Percentiles rank a stretch among this genome's conserved stretches.
Conservation (phyloP, 2,797 vertebrate genomes). For the Trematomus bernacchii region DNA sequence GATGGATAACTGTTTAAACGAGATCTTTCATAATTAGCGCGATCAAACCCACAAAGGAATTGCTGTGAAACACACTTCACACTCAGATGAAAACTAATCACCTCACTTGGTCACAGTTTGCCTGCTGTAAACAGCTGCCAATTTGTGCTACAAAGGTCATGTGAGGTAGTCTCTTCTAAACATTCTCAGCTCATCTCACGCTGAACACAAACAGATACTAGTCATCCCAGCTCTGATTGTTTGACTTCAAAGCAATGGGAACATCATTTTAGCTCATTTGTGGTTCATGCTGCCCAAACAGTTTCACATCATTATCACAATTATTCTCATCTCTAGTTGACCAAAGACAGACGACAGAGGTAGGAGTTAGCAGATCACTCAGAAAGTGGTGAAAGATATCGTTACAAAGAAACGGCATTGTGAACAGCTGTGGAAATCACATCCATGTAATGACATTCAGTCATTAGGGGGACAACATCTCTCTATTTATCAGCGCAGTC, state of each 20-base stretch:
- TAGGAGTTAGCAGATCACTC: background rate
- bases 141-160: slow-evolving; percentile 48
- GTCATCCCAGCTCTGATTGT: slow-evolving; percentile 4
- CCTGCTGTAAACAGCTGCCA: slow-evolving; percentile 64
- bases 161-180: slow-evolving; percentile 51
- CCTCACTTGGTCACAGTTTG: slow-evolving; percentile 61
- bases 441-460: background rate
- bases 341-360: background rate
- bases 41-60: slow-evolving; percentile 49
- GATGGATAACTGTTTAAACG: slow-evolving; percentile 70
- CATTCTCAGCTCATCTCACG: slow-evolving; percentile 60
- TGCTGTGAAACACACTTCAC: slow-evolving; percentile 56
- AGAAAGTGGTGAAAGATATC: background rate
- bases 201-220: slow-evolving; percentile 49
- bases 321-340: slow-evolving; percentile 22
- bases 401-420: background rate
- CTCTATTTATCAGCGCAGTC: background rate
- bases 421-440: slow-evolving; percentile 4
- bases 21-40: slow-evolving; percentile 60
- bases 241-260: slow-evolving; percentile 38
- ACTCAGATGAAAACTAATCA: slow-evolving; percentile 57
- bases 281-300: slow-evolving; percentile 39
- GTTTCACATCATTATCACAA: slow-evolving; percentile 17
- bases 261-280: slow-evolving; percentile 31
- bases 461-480: background rate